These are phyloP conservation scores for Dryoscopus gambensis DNA, from an alignment of 2,113 vertebrate species.

Conservation along the genomic window DNA sequence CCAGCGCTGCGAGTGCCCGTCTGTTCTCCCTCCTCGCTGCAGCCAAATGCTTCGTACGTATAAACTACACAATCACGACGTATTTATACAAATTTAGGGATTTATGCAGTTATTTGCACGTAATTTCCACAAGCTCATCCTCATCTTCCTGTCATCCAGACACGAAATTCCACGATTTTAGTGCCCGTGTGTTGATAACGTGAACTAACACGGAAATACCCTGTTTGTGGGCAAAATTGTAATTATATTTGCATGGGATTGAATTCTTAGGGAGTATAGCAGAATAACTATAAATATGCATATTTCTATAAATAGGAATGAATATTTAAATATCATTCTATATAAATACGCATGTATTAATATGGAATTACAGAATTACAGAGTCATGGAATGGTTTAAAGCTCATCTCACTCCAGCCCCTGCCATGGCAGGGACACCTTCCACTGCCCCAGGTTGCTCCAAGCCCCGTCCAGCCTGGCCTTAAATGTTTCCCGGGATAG, in stretches of 20 bases:
- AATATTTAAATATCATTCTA: too few relatives aligned
- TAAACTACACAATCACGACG: accelerated
- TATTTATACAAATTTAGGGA: background rate
- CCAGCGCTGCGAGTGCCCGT: accelerated
- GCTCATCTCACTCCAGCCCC: background rate
- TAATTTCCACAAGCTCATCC: background rate
- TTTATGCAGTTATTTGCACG: background rate
- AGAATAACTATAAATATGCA: too few relatives aligned
- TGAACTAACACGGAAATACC: background rate
- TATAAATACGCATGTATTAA: background rate
- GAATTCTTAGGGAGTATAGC: background rate
- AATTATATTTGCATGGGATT: background rate
- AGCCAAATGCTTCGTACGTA: accelerated
- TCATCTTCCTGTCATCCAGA: background rate
- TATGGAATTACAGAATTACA: background rate
- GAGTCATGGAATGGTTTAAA: background rate
- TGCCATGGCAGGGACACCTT: background rate
- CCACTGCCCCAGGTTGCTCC: background rate
- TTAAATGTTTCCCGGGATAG: background rate
- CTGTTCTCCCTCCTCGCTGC: background rate
- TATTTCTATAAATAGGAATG: background rate
- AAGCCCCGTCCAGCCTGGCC: background rate
- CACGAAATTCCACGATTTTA: background rate
- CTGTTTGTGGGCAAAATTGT: background rate
- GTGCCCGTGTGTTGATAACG: background rate